These are phyloP conservation scores for Drosophila algonquin DNA, from an alignment of 2,888 invertebrate genomes.

Conservation along the genomic window DNA sequence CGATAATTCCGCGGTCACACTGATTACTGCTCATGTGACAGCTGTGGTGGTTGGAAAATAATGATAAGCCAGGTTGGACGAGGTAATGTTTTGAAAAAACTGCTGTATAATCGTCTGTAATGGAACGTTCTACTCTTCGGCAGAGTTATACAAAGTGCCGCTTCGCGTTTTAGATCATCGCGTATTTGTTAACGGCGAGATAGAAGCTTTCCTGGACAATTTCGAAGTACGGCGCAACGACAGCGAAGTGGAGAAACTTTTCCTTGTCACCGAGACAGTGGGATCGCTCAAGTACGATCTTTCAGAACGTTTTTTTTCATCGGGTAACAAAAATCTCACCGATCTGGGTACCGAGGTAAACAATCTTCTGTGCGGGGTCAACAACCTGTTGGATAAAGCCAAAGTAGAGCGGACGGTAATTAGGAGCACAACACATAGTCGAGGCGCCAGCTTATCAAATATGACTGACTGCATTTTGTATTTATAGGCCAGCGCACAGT, in stretches of 20 bases:
- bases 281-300: slow-evolving; percentile 91
- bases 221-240: slow-evolving; percentile 93
- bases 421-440: slow-evolving; percentile 6
- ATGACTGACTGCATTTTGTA: slow-evolving; percentile 1
- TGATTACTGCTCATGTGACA: slow-evolving; percentile 60
- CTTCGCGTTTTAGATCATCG: slow-evolving; percentile 93
- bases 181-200: slow-evolving; percentile 93
- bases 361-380: slow-evolving; percentile 53
- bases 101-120: slow-evolving; percentile 2
- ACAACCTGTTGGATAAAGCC: slow-evolving; percentile 58
- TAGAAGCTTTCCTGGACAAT: slow-evolving; percentile 91
- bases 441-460: slow-evolving; percentile 11
- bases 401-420: slow-evolving; percentile 58
- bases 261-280: slow-evolving; percentile 90
- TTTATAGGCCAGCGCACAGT: slow-evolving; percentile 52
- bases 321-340: slow-evolving; percentile 81
- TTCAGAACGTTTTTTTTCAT: slow-evolving; percentile 87
- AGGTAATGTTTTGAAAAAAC: slow-evolving; percentile 41
- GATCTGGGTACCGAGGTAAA: slow-evolving; percentile 61
- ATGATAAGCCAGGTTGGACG: slow-evolving; percentile 71
- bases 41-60: slow-evolving; percentile 50
- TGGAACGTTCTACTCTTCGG: slow-evolving; percentile 54
- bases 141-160: slow-evolving; percentile 93
- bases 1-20: too few species aligned
- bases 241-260: slow-evolving; percentile 91